These are phyloP conservation scores for Cheilosia impressa DNA, from an alignment of 2,888 invertebrate genomes.

Conservation along the genomic window DNA sequence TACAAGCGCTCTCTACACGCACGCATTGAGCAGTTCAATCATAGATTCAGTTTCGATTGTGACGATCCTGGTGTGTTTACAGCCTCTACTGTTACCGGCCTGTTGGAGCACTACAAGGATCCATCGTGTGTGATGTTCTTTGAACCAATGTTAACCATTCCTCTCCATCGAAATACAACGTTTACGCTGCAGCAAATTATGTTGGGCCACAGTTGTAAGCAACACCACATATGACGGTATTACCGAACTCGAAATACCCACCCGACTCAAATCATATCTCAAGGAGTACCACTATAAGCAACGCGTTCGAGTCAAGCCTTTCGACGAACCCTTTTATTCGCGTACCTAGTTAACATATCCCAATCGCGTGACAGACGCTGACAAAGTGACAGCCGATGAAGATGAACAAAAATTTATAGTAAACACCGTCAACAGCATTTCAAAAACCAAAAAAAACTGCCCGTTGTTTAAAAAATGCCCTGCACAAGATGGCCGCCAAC, in stretches of 20 bases:
- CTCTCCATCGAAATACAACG: slow-evolving; percentile 92
- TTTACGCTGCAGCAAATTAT: slow-evolving; percentile 96
- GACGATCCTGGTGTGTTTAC: slow-evolving; percentile 98
- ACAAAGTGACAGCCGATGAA: not conserved
- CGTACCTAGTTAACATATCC: slow-evolving; percentile 78
- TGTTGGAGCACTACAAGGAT: slow-evolving; percentile 89
- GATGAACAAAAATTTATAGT: not conserved
- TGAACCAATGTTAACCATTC: slow-evolving; percentile 98
- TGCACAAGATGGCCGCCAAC: slow-evolving; percentile 49
- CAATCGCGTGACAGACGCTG: not conserved
- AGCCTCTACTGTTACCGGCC: slow-evolving; percentile 91
- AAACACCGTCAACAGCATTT: slow-evolving; percentile 60
- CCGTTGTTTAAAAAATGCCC: slow-evolving; percentile 52
- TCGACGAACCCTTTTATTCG: slow-evolving; percentile 85
- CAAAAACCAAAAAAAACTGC: slow-evolving; percentile 71
- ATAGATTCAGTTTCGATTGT: slow-evolving; percentile 93
- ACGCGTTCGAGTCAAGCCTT: slow-evolving; percentile 91
- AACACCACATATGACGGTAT: slow-evolving; percentile 94
- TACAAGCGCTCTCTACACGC: slow-evolving; percentile 98
- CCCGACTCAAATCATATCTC: slow-evolving; percentile 93
- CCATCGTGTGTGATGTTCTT: slow-evolving; percentile 99
- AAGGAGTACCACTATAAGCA: slow-evolving; percentile 99
- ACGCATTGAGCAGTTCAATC: slow-evolving; percentile 90
- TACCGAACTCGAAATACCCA: slow-evolving; percentile 93
- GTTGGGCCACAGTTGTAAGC: slow-evolving; percentile 94